These are phyloP conservation scores for Eubasilissa splendida DNA, from an alignment of 2,888 invertebrate genomes.

Conservation along the genomic window DNA sequence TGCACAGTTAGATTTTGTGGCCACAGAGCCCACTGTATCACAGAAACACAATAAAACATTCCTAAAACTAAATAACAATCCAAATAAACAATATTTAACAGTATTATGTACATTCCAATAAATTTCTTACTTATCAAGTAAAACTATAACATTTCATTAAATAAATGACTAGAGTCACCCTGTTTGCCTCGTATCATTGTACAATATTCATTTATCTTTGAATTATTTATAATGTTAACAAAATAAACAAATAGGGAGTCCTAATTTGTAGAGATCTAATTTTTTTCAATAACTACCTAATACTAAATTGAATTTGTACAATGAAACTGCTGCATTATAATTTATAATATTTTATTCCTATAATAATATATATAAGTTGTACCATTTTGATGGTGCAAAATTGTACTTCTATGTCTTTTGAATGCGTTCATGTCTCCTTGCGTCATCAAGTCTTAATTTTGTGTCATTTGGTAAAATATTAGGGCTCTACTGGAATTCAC, in stretches of 20 bases:
- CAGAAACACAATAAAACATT: constrained; percentile 55
- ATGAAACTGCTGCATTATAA: constrained; percentile 1
- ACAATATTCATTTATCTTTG: constrained; percentile 28
- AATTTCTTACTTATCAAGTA: constrained; percentile 6
- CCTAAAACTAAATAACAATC: constrained; percentile 58
- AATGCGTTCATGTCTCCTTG: constrained; percentile 17
- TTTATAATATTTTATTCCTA: constrained; percentile 5
- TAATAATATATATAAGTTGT: constrained; percentile 36
- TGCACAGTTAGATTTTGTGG: constrained; percentile 15
- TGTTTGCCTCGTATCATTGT: constrained; percentile 42
- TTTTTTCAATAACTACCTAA: background rate
- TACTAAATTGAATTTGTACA: too few species aligned
- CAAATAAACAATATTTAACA: constrained; percentile 37
- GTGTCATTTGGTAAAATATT: constrained; percentile 11
- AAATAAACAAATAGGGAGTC: too few species aligned
- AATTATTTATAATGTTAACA: background rate
- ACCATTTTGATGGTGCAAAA: constrained; percentile 31
- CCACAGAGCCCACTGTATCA: constrained; percentile 42
- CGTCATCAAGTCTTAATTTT: constrained; percentile 4
- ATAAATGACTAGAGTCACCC: constrained; percentile 56
- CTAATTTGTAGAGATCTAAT: constrained; percentile 19
- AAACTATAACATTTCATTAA: constrained; percentile 14
- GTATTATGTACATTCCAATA: constrained; percentile 16
- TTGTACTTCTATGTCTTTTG: constrained; percentile 43
- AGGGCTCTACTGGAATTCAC: too few species aligned